These are phyloP conservation scores for Centruroides sculpturatus DNA, from an alignment of 1,140 invertebrate species.

Conservation along the genomic window DNA sequence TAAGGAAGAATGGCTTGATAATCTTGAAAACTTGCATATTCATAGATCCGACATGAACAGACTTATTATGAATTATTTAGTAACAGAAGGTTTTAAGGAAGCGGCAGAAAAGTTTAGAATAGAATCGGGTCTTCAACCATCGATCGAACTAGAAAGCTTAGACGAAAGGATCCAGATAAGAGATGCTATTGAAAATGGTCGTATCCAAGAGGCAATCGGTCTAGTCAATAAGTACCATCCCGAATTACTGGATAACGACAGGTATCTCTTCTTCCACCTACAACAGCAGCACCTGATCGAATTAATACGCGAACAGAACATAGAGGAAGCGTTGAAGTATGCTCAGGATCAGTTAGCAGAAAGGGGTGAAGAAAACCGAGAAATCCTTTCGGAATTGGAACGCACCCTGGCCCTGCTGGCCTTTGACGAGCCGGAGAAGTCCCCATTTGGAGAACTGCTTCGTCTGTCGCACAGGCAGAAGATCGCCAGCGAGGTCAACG, in stretches of 20 bases:
- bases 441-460: constrained; percentile 90
- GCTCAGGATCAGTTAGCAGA: constrained; percentile 84
- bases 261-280: constrained; percentile 89
- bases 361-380: constrained; percentile 72
- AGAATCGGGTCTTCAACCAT: constrained; percentile 77
- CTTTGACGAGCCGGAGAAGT: constrained; percentile 88
- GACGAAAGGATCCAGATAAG: constrained; percentile 89
- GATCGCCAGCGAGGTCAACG: constrained; percentile 94
- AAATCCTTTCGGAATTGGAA: constrained; percentile 39
- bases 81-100: constrained; percentile 95
- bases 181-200: constrained; percentile 83
- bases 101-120: constrained; percentile 92
- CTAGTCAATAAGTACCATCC: constrained; percentile 90
- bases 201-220: constrained; percentile 81
- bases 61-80: constrained; percentile 96
- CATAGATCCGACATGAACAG: constrained; percentile 87
- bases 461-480: constrained; percentile 83
- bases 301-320: constrained; percentile 69
- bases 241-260: constrained; percentile 84
- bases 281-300: constrained; percentile 94
- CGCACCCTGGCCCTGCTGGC: constrained; percentile 84
- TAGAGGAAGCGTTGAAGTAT: constrained; percentile 91
- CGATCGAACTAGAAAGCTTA: constrained; percentile 71
- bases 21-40: constrained; percentile 61
- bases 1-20: constrained; percentile 47